A percentile compares a stretch with the other conserved stretches of the same genome.
phyloP scores from a whole-genome alignment of 64 coral and sea anemone genomes.

The Catalaphyllia jardinei region DNA sequence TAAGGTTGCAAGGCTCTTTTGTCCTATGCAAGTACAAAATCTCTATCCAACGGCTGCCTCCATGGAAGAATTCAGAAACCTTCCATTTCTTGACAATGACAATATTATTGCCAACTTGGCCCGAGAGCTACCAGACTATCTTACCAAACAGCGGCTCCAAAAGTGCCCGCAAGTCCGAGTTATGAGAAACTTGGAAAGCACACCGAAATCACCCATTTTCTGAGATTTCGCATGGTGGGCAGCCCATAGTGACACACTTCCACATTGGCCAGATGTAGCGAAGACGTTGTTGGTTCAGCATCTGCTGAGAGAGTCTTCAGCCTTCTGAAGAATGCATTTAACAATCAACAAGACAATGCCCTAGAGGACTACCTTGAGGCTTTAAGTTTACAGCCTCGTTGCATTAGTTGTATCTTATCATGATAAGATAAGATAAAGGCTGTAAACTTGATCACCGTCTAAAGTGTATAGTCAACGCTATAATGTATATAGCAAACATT shows the following conservation, averaged over 20 bases:
- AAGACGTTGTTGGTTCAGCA: slow-evolving; percentile 73
- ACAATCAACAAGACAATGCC: slow-evolving; percentile 53
- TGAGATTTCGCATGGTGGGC: slow-evolving; percentile 78
- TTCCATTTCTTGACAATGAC: slow-evolving; percentile 66
- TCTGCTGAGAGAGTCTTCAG: slow-evolving; percentile 65
- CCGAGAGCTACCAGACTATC: slow-evolving; percentile 75
- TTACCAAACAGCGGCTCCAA: too few species aligned
- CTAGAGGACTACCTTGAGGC: slow-evolving; percentile 50
- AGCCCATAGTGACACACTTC: slow-evolving; percentile 74
- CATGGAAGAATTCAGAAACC: slow-evolving; percentile 67
- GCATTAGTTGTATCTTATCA: too few species aligned
- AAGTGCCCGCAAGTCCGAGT: too few species aligned
- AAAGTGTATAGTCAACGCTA: not conserved
- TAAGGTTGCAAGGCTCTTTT: slow-evolving; percentile 47
- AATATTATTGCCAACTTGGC: slow-evolving; percentile 77
- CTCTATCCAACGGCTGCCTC: slow-evolving; percentile 56
- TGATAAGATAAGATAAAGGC: too few species aligned
- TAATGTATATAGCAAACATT: slow-evolving; percentile 51
- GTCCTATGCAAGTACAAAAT: slow-evolving; percentile 77
- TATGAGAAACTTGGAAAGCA: too few species aligned
- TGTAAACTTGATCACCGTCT: too few species aligned
- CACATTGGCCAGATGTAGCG: slow-evolving; percentile 56
- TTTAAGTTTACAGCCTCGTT: too few species aligned
- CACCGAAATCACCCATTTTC: too few species aligned
- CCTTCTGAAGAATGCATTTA: slow-evolving; percentile 29